Percentiles rank a stretch among this genome's conserved stretches.
phyloP scores from a whole-genome alignment of 2,797 vertebrate species.

The Acanthornis magna region DNA sequence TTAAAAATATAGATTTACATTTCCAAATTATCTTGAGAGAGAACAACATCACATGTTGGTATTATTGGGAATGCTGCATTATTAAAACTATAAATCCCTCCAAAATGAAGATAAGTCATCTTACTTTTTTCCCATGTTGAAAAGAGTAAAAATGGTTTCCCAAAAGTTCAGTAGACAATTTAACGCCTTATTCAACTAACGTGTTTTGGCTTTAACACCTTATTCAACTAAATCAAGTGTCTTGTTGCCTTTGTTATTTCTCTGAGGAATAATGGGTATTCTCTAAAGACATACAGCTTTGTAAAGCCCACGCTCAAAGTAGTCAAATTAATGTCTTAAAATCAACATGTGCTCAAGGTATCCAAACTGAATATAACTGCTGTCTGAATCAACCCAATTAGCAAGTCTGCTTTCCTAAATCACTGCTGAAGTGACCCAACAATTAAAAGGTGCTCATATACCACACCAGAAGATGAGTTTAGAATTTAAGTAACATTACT shows the following conservation, averaged over 20 bases:
- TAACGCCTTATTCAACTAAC: neutral
- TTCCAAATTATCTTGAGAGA: constrained; percentile 61
- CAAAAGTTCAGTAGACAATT: neutral
- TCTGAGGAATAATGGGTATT: neutral
- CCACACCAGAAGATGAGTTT: neutral
- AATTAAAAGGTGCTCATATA: neutral
- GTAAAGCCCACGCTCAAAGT: neutral
- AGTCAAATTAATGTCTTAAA: neutral
- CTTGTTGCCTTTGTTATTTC: neutral
- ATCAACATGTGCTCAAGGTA: neutral
- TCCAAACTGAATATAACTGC: neutral
- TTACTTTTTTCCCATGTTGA: neutral
- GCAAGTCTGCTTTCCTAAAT: neutral
- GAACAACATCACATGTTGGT: constrained; percentile 28
- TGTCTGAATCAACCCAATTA: neutral
- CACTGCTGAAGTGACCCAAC: neutral
- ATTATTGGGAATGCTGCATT: constrained; percentile 45
- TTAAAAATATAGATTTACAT: constrained; percentile 62
- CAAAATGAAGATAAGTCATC: neutral
- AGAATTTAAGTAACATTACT: neutral
- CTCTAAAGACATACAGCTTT: neutral
- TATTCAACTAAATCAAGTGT: neutral
- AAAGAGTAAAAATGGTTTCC: neutral
- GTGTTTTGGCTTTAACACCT: neutral
- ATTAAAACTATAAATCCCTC: constrained; percentile 75